phyloP scores from a whole-genome alignment of 2,888 invertebrate species.

The Sclerodermus sp. region DNA sequence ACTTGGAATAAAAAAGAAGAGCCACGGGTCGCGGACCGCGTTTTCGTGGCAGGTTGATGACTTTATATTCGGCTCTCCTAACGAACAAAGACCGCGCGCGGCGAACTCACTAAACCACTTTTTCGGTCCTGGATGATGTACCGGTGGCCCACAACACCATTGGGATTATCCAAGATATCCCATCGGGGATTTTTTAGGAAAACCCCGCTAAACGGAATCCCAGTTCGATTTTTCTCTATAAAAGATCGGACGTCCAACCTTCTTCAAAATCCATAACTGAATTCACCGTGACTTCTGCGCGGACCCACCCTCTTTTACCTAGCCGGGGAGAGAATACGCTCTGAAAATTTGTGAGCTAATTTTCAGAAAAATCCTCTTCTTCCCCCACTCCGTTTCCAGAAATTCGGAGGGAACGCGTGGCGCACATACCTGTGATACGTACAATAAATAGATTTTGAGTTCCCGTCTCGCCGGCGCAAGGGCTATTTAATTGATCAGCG shows the following conservation, averaged over 20 bases:
- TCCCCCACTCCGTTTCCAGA: too few relatives aligned
- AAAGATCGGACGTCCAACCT: neutral
- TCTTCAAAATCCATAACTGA: neutral
- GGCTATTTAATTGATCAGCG: too few relatives aligned
- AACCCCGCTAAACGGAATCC: neutral
- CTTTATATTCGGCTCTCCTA: constrained; percentile 32
- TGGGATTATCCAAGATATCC: neutral
- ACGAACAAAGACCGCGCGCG: constrained; percentile 25
- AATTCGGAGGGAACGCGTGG: too few relatives aligned
- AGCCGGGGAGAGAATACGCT: too few relatives aligned
- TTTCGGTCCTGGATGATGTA: constrained; percentile 8
- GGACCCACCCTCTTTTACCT: neutral
- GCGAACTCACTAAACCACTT: constrained; percentile 19
- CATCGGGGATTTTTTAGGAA: neutral
- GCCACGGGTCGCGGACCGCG: constrained; percentile 19
- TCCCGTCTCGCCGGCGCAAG: too few relatives aligned
- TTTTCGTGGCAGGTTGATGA: constrained; percentile 34
- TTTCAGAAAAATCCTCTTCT: too few relatives aligned
- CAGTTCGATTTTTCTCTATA: neutral
- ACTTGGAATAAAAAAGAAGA: constrained; percentile 22
- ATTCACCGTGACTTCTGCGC: neutral
- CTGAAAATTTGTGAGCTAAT: too few relatives aligned
- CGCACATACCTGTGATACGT: too few relatives aligned
- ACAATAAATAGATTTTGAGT: too few relatives aligned
- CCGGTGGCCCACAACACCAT: neutral